Conservation (phyloP, 2,113 vertebrate species). For the Leptocoma aspasia region DNA sequence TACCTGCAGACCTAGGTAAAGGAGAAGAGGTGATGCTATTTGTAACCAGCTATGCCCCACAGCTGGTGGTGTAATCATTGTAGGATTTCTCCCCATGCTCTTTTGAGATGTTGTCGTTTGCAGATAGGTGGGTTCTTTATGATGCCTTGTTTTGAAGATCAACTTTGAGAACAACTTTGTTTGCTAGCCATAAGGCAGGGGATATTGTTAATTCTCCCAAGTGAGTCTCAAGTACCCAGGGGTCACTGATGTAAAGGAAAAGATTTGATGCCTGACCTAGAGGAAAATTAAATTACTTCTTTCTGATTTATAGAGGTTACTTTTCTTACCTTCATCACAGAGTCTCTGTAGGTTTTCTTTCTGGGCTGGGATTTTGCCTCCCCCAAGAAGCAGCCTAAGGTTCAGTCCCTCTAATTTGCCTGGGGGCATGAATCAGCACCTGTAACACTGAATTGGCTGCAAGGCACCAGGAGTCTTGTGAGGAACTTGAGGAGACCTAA, state of each 20-base stretch:
- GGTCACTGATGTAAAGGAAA: background rate
- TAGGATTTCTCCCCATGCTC: background rate
- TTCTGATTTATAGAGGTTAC: background rate
- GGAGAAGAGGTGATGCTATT: background rate
- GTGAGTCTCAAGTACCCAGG: background rate
- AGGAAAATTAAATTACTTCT: background rate
- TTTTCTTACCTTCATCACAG: background rate
- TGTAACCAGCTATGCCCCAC: background rate
- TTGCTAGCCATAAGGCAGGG: background rate
- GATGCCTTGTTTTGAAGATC: background rate
- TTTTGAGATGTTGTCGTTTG: background rate
- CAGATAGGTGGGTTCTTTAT: background rate
- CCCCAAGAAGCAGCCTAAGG: background rate
- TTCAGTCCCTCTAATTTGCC: background rate
- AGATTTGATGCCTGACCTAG: background rate
- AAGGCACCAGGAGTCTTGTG: background rate
- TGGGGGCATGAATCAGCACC: background rate
- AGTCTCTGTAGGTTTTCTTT: background rate
- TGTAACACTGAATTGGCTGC: background rate
- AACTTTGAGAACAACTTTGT: background rate
- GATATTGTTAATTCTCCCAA: background rate
- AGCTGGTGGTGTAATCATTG: background rate
- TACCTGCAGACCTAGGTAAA: background rate
- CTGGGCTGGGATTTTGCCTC: background rate
- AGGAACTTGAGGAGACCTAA: background rate